Evolutionary conservation across 2,113 vertebrate species (phyloP), one percentile per base, ranked within the genome.

Genomic region (Phalacrocorax brasilianus): DNA sequence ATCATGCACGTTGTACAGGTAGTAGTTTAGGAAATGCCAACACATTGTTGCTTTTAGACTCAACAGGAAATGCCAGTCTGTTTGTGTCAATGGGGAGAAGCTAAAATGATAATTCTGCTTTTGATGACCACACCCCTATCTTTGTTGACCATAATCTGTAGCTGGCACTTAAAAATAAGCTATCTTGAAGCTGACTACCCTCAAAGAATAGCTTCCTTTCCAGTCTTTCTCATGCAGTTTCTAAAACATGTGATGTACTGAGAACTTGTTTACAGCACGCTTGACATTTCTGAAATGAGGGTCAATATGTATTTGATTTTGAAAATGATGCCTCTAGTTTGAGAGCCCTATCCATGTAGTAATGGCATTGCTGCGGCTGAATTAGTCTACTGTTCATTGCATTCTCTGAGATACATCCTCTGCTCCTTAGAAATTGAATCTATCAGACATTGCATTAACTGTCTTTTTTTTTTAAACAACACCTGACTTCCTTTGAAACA

Each of bases 261-360:
- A 47, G 68, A 73, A 61, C 33, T 88, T 92, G 45, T 85, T 95
- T 88, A 75, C 45, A 91, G 28, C 44, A 22, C 0, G 3, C n/a
- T 78, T 94, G 96, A 92, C 56, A 61, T 93, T 94, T 96, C 72
- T 76, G 67, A 85, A 73, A 79, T 70, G 68, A 24, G 7, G 62
- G 47, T 91, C 95, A 90, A 44, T 91, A 81, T 22, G 20, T 72
- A 77, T 95, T 93, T 95, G 86, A 95, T 92, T 95, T 80, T 91
- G 80, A 85, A 80, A 96, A 89, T 47, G 47, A 35, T 75, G 12
- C 30, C 6, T 86, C 28, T 62, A 55, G 49, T 83, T 84, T 87
- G 79, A 89, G 63, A 61, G 63, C 52, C 72, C 87, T 80, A 5
- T 62, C 76, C 52, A 56, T 62, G 40, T 62, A 61, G 42, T 88